Conservation (phyloP, 2,797 vertebrate species). For the Neosalanx taihuensis region DNA sequence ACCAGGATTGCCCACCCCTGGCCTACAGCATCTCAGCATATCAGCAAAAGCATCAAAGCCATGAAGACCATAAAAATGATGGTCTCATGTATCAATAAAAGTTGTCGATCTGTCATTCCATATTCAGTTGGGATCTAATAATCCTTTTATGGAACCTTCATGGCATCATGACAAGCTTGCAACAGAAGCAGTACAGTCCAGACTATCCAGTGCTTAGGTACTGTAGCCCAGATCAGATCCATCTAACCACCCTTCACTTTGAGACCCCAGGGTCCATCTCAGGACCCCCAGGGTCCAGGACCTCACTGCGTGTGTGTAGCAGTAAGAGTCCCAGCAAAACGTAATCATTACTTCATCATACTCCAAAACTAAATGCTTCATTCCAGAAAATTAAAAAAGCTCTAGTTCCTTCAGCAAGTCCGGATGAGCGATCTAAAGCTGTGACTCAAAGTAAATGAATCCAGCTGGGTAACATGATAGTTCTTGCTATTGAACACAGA, state of each 20-base stretch:
- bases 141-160: no score
- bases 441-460: slow-evolving; percentile 24
- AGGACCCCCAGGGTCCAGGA: background rate
- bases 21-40: no score
- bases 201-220: background rate
- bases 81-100: background rate
- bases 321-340: background rate
- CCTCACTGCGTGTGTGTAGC: background rate
- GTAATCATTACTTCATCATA: slow-evolving; percentile 30
- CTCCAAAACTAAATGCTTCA: slow-evolving; percentile 3
- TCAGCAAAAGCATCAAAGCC: no score
- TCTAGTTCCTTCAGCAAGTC: background rate
- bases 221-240: background rate
- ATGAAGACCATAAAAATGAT: background rate
- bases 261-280: no score
- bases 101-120: no score
- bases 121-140: no score
- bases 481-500: background rate
- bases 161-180: no score
- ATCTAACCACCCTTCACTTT: background rate
- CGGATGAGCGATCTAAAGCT: slow-evolving; percentile 20
- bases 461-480: background rate
- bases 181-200: background rate
- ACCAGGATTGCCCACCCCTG: no score
- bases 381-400: background rate